Evolutionary conservation across 2,797 vertebrate species (phyloP).

Genomic region (Pantherophis vulpinus): DNA sequence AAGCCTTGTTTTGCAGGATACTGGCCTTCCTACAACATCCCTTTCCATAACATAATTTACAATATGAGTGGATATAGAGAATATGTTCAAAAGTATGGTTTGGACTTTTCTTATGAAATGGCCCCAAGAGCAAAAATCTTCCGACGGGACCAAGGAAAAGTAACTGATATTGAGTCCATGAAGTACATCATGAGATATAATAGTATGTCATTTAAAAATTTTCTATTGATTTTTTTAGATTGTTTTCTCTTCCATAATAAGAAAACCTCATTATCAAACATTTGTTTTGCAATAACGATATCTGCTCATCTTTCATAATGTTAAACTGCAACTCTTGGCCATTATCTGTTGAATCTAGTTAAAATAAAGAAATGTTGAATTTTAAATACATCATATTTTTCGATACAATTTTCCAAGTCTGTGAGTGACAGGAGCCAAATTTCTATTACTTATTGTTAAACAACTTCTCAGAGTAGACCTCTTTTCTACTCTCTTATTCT

Average conservation of each 20-base stretch:
- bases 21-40: slow-evolving; percentile 91
- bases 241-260: not conserved
- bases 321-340: not conserved
- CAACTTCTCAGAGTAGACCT: not conserved
- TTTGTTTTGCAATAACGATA: not conserved
- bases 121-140: slow-evolving; percentile 90
- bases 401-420: not conserved
- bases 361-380: slow-evolving; percentile 16
- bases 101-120: slow-evolving; percentile 87
- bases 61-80: slow-evolving; percentile 80
- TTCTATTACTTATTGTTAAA: not conserved
- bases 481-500: not conserved
- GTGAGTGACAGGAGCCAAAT: not conserved
- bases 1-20: slow-evolving; percentile 76
- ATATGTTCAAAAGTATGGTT: slow-evolving; percentile 77
- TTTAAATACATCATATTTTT: not conserved
- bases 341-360: not conserved
- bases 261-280: not conserved
- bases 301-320: not conserved
- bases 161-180: slow-evolving; percentile 78
- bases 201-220: slow-evolving; percentile 71
- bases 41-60: slow-evolving; percentile 85
- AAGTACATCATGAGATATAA: slow-evolving; percentile 92
- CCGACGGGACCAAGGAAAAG: slow-evolving; percentile 83
- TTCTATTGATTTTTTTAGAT: not conserved